A percentile compares a stretch with the other conserved stretches of the same genome.
phyloP scores from a whole-genome alignment of 2,888 invertebrate species.

The Hesperia comma region DNA sequence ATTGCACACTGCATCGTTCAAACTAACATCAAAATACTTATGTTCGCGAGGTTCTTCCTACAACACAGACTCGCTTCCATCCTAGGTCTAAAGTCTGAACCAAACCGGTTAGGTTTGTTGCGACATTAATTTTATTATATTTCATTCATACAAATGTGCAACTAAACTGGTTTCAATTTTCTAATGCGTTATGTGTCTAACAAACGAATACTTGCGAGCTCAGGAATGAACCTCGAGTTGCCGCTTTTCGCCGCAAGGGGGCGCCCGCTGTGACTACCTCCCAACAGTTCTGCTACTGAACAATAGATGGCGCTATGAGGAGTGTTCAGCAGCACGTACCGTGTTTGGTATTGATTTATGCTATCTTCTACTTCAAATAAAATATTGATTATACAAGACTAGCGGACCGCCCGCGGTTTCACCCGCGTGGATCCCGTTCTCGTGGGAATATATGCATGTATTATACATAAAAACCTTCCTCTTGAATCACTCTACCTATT shows the following conservation, averaged over 20 bases:
- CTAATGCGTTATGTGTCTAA: slow-evolving; percentile 8
- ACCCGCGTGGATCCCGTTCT: too few species aligned
- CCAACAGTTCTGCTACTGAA: slow-evolving; percentile 58
- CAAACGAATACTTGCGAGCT: slow-evolving; percentile 25
- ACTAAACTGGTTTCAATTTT: slow-evolving; percentile 48
- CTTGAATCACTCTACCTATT: too few species aligned
- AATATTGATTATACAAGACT: slow-evolving; percentile 67
- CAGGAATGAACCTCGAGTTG: slow-evolving; percentile 24
- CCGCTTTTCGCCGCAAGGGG: slow-evolving; percentile 13
- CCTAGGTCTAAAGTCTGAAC: slow-evolving; percentile 2
- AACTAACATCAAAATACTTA: background rate
- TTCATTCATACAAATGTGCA: slow-evolving; percentile 32
- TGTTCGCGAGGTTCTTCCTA: background rate
- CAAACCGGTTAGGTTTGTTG: slow-evolving; percentile 23
- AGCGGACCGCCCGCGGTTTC: too few species aligned
- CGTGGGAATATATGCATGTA: too few species aligned
- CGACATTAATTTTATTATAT: slow-evolving; percentile 27
- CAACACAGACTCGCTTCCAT: slow-evolving; percentile 7
- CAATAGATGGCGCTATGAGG: slow-evolving; percentile 64
- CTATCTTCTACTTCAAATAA: slow-evolving; percentile 57
- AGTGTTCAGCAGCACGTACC: background rate
- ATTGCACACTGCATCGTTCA: slow-evolving; percentile 7
- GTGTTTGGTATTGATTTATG: slow-evolving; percentile 55
- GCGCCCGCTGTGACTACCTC: slow-evolving; percentile 11
- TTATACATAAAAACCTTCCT: too few species aligned